Percentiles rank a stretch among this genome's conserved stretches.
Evolutionary conservation across 2,888 invertebrate species (phyloP).

Genomic region (Cybosia mesomella): DNA sequence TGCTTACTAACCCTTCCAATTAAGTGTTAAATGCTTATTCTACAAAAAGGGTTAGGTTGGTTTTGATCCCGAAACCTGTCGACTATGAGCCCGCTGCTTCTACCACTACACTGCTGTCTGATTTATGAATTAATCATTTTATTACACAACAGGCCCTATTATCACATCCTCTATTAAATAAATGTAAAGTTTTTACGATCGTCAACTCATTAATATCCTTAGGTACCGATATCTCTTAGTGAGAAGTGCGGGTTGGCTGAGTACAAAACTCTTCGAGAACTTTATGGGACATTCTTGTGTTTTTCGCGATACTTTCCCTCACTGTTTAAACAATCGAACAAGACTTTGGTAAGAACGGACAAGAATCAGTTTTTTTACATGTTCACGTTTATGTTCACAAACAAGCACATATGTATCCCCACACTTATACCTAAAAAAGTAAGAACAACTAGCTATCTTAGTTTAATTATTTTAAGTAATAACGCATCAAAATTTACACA

Average conservation of each 20-base stretch:
- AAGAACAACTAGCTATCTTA: not conserved
- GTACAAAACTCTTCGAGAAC: not conserved
- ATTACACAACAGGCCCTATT: not conserved
- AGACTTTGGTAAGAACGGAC: slow-evolving; percentile 9
- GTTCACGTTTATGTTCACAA: not conserved
- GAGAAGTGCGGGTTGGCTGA: slow-evolving; percentile 7
- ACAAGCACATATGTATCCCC: not conserved
- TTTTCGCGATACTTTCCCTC: slow-evolving; percentile 11
- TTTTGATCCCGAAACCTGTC: too few relatives aligned
- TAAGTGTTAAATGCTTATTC: too few relatives aligned
- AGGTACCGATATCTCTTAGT: not conserved
- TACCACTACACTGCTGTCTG: too few relatives aligned
- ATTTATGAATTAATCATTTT: too few relatives aligned
- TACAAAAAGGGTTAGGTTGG: too few relatives aligned
- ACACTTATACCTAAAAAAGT: not conserved
- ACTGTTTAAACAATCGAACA: slow-evolving; percentile 1
- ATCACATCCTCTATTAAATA: not conserved
- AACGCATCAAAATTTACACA: too few relatives aligned
- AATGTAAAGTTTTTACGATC: not conserved
- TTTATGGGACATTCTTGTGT: slow-evolving; percentile 11
- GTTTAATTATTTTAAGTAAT: too few relatives aligned
- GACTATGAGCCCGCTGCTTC: too few relatives aligned
- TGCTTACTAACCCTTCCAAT: too few relatives aligned
- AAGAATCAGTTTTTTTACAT: not conserved
- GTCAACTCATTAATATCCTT: slow-evolving; percentile 7